Conservation (phyloP, 92 coral and sea anemone genomes). For the Meandrina meandrites region DNA sequence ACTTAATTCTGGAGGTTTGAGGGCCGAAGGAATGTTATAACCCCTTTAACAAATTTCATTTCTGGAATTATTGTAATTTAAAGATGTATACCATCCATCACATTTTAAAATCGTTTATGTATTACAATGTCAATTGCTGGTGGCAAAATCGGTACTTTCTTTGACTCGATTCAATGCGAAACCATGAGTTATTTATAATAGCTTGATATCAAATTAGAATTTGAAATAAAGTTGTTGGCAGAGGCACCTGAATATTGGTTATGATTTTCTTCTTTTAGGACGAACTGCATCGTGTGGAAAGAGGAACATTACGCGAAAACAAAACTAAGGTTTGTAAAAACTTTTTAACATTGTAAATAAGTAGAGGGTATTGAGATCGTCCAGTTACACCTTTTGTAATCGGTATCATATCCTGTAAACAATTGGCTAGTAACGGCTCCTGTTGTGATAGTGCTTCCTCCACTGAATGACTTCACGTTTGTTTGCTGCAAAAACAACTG, state of each 20-base stretch:
- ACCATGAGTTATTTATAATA: conserved; percentile 1
- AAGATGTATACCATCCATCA: neutral
- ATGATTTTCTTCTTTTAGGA: neutral
- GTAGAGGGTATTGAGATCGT: neutral
- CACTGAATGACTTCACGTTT: neutral
- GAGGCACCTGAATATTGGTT: neutral
- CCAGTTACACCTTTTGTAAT: neutral
- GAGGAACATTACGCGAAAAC: neutral
- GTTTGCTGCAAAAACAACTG: neutral
- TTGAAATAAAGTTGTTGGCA: neutral
- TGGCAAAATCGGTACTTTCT: conserved; percentile 12
- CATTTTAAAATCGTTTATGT: neutral
- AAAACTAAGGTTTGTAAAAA: neutral
- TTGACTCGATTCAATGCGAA: conserved; percentile 6
- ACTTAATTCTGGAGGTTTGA: too few relatives aligned
- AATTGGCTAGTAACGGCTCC: neutral
- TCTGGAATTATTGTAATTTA: too few relatives aligned
- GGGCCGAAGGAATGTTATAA: too few relatives aligned
- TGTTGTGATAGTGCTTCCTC: neutral
- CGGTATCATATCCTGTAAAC: neutral
- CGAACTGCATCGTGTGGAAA: neutral
- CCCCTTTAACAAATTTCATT: too few relatives aligned
- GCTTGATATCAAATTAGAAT: neutral
- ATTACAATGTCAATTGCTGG: neutral
- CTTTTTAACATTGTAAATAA: neutral